Conservation (phyloP, 1,140 invertebrate species). For the Periplaneta americana region DNA sequence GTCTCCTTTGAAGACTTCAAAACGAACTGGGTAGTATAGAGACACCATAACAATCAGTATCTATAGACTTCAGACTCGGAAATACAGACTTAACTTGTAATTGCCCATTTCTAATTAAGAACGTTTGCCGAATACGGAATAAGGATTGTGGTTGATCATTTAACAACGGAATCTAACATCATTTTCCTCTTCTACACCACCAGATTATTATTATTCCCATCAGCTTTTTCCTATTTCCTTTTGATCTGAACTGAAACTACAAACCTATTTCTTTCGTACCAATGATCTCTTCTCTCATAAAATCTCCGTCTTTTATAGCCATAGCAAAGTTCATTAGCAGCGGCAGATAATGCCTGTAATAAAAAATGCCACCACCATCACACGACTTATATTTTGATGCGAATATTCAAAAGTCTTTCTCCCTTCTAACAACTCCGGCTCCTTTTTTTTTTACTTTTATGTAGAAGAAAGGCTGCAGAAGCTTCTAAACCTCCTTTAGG, state of each 20-base stretch:
- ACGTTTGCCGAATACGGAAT: background rate
- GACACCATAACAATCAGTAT: too few species aligned
- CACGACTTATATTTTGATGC: background rate
- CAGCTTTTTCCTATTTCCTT: background rate
- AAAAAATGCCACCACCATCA: background rate
- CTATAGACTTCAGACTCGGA: background rate
- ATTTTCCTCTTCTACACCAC: too few species aligned
- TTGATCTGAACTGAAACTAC: background rate
- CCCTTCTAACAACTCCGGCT: background rate
- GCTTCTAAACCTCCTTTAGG: background rate
- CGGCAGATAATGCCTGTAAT: background rate
- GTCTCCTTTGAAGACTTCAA: too few species aligned
- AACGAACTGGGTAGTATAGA: too few species aligned
- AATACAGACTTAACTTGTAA: background rate
- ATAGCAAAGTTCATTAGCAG: background rate
- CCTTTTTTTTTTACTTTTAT: background rate
- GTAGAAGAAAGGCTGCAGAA: background rate
- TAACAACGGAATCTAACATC: background rate
- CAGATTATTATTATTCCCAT: background rate
- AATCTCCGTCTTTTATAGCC: background rate
- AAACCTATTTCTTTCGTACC: background rate
- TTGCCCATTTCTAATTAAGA: background rate
- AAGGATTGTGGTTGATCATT: background rate
- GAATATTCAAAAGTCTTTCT: background rate
- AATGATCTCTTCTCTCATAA: background rate